Evolutionary conservation across 2,113 vertebrate species (phyloP).

Genomic region (Boulengeromyrus knoepffleri): DNA sequence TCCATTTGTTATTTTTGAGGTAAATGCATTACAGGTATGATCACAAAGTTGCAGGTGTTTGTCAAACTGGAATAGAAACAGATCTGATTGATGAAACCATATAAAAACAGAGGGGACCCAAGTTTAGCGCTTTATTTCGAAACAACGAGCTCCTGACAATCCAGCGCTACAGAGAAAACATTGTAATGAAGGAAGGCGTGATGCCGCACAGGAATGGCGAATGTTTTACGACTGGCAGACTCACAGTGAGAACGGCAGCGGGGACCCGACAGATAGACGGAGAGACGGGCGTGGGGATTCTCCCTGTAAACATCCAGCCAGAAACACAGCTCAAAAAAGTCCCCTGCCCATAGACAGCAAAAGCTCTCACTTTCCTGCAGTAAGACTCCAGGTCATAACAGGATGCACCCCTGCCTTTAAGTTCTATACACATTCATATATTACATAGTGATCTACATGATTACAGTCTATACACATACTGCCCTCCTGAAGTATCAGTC

Average conservation of each 20-base stretch:
- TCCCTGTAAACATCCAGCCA: slow-evolving; percentile 33
- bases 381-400: background rate
- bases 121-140: background rate
- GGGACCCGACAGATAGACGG: slow-evolving; percentile 28
- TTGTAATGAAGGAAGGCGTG: background rate
- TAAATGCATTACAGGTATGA: background rate
- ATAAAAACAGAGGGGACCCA: background rate
- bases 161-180: background rate
- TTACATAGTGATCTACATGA: slow-evolving; percentile 29
- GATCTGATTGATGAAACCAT: background rate
- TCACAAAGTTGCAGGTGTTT: background rate
- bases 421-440: slow-evolving; percentile 33
- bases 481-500: background rate
- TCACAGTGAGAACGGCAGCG: slow-evolving; percentile 40
- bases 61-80: background rate
- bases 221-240: slow-evolving; percentile 39
- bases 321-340: background rate
- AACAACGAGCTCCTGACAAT: background rate
- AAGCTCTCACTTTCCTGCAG: background rate
- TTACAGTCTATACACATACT: slow-evolving; percentile 32
- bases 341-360: background rate
- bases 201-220: slow-evolving; percentile 9
- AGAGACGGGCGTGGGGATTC: background rate
- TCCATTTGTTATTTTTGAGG: background rate
- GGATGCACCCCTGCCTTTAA: background rate